Percentiles rank a stretch among this genome's conserved stretches.
These are phyloP conservation scores for Danio rerio DNA, from an alignment of 2,113 vertebrate species.

Conservation along the genomic window DNA sequence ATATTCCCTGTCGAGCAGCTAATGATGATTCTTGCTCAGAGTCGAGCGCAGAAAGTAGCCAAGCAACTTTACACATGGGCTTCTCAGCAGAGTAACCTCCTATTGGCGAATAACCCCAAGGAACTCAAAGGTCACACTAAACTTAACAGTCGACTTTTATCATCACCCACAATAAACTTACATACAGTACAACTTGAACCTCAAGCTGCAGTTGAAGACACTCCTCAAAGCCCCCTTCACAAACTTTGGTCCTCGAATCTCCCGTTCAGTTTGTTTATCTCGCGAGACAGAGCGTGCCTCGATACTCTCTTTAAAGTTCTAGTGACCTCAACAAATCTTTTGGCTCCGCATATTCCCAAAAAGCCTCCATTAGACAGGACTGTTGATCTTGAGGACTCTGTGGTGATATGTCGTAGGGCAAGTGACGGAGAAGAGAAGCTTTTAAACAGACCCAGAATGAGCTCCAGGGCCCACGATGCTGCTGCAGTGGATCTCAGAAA, in stretches of 20 bases:
- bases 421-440: constrained; percentile 11
- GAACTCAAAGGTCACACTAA: neutral
- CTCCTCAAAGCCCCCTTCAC: neutral
- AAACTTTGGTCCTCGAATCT: constrained; percentile 9
- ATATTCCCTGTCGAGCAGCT: constrained; percentile 63
- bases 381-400: neutral
- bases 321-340: constrained; percentile 64
- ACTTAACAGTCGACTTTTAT: neutral
- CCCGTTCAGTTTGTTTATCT: constrained; percentile 54
- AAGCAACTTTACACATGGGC: constrained; percentile 64
- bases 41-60: constrained; percentile 63
- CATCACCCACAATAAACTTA: neutral
- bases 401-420: neutral
- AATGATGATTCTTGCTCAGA: constrained; percentile 62
- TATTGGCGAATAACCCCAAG: constrained; percentile 1
- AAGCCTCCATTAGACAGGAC: constrained; percentile 29
- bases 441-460: neutral
- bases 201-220: neutral
- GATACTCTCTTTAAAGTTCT: constrained; percentile 68
- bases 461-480: constrained; percentile 18
- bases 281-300: constrained; percentile 61
- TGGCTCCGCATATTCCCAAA: constrained; percentile 56
- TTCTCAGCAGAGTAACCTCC: constrained; percentile 54
- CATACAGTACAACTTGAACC: neutral
- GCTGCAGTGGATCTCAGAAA: constrained; percentile 66